Evolutionary conservation across 1,140 invertebrate species (phyloP), one percentile per base, ranked within the genome.

Genomic region (Drosophila equinoxialis): DNA sequence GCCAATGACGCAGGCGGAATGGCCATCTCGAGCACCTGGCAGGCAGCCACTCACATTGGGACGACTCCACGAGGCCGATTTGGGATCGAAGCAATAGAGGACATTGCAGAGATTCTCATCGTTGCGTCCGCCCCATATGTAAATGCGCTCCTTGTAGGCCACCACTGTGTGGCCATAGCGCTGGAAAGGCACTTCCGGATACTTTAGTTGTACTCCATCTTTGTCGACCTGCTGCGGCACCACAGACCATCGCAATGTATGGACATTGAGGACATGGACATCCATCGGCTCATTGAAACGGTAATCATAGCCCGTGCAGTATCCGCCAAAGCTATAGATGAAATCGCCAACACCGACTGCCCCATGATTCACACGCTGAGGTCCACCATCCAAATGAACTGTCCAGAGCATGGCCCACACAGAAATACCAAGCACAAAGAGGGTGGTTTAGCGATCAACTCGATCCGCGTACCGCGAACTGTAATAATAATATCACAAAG

Each of bases 271-370:
- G n/a, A 97, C 94, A 92, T 98, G 96, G 3, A 98, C 95, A 92
- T 98, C 97, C 82, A 98, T 98, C 3, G 96, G 95, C 14, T 95
- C 93, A 48, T 93, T 94, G 3, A 92, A 92, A 39, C 93, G 92
- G 92, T 96, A 97, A 84, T 97, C 95, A 83, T 97, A 95, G 20
- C 94, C 95, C 3, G 96, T 96, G 86, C 96, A 97, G 90, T 97
- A 98, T 17, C 97, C 98, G 23, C 97, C 98, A 93, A 98, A 98
- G 1, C 96, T 97, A 90, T 95, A 98, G 61, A 98, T 97, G 79
- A 94, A 95, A 68, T 96, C 94, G 14, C 94, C 95, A 45, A 98
- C 94, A 61, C 95, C 94, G 39, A 97, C 96, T n/a, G 97, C 96
- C 10, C 97, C 97, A 94, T 98, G 97, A 92, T 98, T 98, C 1